Base-by-base conservation (phyloP, 2,797 vertebrate species). In the Kryptopterus vitreolus region DNA sequence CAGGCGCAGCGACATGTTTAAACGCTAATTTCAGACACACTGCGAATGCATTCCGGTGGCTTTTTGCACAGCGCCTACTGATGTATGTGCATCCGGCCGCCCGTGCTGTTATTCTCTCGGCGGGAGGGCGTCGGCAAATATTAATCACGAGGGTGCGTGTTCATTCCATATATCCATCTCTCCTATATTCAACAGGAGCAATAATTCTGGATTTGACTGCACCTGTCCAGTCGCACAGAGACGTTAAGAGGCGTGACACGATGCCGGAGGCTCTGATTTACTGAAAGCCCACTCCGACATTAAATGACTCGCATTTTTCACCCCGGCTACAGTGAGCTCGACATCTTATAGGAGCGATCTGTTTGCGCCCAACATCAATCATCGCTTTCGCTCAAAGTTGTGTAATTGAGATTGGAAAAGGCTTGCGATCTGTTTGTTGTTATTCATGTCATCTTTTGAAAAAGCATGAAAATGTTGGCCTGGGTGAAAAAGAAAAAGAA, bases 351-450 rank as follows among this genome's bases (percentile, higher is more conserved):
- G 82, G 63, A 84, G 73, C 81, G 77, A 84, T 84, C 82, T 77
- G 79, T 76, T 43, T 83, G 69, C 83, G 88, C 50, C 82, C 82
- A 52, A 83, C 83, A 35, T 57, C 80, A 89, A 85, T 90, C 82
- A 84, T 78, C 69, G 59, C 76, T 63, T 63, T 82, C 16, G 63
- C 62, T 83, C 55, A 85, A 82, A 88, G 83, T 73, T 26, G 57
- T 69, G 58, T 81, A 84, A 81, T 86, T 83, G 80, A 82, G 86
- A 86, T 84, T 77, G 85, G 79, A 58, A n/a, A 69, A 48, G 76
- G 81, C 77, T 83, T 84, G 68, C 78, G 58, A 84, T 53, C 70
- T 80, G 62, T 53, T 74, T 58, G 38, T 43, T 43, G 38, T 57
- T 72, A 71, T 80, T 72, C 38, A 63, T 68, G 53, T 69, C 50